Evolutionary conservation across 1,140 invertebrate genomes (phyloP).

Genomic region (Drosophila leontia): DNA sequence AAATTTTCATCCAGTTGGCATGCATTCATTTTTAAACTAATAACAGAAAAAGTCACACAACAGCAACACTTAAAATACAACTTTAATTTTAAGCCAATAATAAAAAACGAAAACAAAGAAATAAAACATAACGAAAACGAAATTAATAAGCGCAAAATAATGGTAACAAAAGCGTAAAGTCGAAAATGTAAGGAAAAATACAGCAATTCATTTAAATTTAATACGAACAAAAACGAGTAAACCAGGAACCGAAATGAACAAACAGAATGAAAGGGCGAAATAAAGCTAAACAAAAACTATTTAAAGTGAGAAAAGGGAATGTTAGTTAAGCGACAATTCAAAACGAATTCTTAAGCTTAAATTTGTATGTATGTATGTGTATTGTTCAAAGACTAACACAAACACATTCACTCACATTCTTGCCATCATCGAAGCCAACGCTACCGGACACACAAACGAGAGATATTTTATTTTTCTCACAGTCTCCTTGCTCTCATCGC

Average conservation of each 20-base stretch:
- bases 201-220: conserved; percentile 70
- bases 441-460: conserved; percentile 6
- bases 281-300: conserved; percentile 44
- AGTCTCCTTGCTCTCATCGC: conserved; percentile 23
- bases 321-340: conserved; percentile 68
- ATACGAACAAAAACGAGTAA: conserved; percentile 45
- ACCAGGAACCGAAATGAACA: conserved; percentile 55
- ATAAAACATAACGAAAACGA: conserved; percentile 48
- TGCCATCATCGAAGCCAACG: neutral
- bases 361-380: conserved; percentile 78
- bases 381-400: conserved; percentile 53
- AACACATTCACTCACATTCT: conserved; percentile 11
- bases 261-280: conserved; percentile 43
- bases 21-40: conserved; percentile 62
- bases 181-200: conserved; percentile 66
- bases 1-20: conserved; percentile 62
- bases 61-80: conserved; percentile 63
- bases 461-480: conserved; percentile 27
- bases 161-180: conserved; percentile 39
- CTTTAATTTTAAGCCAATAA: conserved; percentile 80
- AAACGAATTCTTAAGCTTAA: conserved; percentile 80
- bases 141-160: conserved; percentile 65
- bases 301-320: conserved; percentile 55
- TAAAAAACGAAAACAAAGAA: conserved; percentile 54
- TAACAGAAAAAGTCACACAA: conserved; percentile 47